Percentiles rank a stretch among this genome's conserved stretches.
Evolutionary conservation across 2,113 vertebrate genomes (phyloP).

Genomic region (Loxodonta africana): DNA sequence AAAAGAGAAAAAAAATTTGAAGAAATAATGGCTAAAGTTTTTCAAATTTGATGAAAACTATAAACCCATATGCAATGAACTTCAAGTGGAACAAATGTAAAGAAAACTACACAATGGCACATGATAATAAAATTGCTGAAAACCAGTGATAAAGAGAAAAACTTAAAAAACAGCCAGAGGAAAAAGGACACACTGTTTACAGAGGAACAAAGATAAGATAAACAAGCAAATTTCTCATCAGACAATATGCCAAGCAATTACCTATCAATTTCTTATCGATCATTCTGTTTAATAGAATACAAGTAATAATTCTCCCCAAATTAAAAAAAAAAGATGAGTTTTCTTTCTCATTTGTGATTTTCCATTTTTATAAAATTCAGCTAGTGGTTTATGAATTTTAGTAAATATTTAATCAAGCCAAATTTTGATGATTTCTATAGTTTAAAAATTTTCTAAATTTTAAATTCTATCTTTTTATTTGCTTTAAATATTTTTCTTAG

Average conservation of each 20-base stretch:
- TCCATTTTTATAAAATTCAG: not conserved
- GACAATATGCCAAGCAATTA: not conserved
- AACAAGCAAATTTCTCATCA: not conserved
- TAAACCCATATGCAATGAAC: not conserved
- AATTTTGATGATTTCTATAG: not conserved
- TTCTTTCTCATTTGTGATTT: conserved; percentile 1
- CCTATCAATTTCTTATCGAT: not conserved
- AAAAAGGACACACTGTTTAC: not conserved
- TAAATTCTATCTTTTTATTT: not conserved
- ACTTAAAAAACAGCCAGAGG: not conserved
- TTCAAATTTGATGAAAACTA: not conserved
- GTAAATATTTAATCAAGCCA: conserved; percentile 8
- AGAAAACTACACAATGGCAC: not conserved
- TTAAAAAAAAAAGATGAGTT: not conserved
- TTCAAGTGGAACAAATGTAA: not conserved
- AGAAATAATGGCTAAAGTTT: not conserved
- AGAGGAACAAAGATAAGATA: not conserved
- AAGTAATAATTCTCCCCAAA: not conserved
- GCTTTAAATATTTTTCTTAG: not conserved
- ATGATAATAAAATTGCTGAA: conserved; percentile 7
- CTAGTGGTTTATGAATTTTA: not conserved
- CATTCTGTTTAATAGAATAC: not conserved
- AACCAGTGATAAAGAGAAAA: not conserved
- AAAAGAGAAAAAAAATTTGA: not conserved
- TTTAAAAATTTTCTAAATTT: not conserved